A percentile compares a stretch with the other conserved stretches of the same genome.
Conservation (phyloP, 2,888 invertebrate genomes). For the Cyaniris semiargus region DNA sequence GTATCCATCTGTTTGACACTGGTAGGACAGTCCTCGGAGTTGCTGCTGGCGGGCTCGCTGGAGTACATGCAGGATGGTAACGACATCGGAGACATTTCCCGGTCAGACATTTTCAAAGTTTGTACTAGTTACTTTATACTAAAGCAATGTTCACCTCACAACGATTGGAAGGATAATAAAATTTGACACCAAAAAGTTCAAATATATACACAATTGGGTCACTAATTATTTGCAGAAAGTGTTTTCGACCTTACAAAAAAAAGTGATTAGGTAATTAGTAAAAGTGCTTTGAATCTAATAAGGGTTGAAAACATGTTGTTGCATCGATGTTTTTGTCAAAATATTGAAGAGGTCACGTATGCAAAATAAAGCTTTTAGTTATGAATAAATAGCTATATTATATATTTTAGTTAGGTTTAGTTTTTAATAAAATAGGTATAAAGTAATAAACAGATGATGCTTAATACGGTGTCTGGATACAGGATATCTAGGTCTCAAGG, state of each 20-base stretch:
- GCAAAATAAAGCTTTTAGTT: background rate
- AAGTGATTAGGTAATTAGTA: conserved; percentile 16
- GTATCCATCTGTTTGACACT: conserved; percentile 12
- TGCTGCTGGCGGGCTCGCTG: conserved; percentile 25
- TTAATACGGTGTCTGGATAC: too few species aligned
- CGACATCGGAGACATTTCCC: conserved; percentile 14
- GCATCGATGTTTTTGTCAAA: background rate
- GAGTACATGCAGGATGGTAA: conserved; percentile 25
- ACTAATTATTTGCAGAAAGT: conserved; percentile 21
- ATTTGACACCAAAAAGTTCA: conserved; percentile 21
- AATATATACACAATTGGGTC: conserved; percentile 15
- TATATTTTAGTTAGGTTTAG: background rate
- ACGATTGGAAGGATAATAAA: conserved; percentile 28
- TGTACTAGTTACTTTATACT: background rate
- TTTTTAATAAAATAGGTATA: background rate
- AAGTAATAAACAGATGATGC: too few species aligned
- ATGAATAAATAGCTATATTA: background rate
- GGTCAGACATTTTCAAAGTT: conserved; percentile 7
- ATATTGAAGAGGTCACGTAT: background rate
- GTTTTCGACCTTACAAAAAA: conserved; percentile 7
- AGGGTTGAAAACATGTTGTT: conserved; percentile 16
- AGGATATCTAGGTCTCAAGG: too few species aligned
- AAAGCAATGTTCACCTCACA: conserved; percentile 7
- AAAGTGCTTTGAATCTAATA: background rate
- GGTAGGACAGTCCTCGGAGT: conserved; percentile 12